These are phyloP conservation scores for Numenius phaeopus DNA, from an alignment of 2,797 vertebrate species.

Conservation along the genomic window DNA sequence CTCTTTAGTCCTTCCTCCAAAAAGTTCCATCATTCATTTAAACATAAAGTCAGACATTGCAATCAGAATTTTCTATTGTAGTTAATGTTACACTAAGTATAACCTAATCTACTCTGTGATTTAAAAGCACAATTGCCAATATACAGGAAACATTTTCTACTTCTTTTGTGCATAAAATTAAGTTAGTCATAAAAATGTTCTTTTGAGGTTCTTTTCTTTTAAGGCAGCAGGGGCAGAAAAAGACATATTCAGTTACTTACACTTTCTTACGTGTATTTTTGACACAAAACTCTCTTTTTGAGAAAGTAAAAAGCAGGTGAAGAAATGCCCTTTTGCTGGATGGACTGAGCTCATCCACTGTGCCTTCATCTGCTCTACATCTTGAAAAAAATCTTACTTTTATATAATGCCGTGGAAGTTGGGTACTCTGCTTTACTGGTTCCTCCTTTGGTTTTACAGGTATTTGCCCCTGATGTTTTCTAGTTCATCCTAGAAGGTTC, in stretches of 20 bases:
- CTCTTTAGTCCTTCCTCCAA: neutral
- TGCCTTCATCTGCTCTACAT: neutral
- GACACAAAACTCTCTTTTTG: neutral
- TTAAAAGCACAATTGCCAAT: neutral
- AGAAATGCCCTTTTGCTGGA: neutral
- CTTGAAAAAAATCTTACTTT: neutral
- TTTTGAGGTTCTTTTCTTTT: neutral
- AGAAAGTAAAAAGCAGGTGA: neutral
- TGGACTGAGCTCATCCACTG: neutral
- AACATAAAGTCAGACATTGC: neutral
- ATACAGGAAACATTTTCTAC: neutral
- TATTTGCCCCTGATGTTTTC: neutral
- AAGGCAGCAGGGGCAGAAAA: neutral
- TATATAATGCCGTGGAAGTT: neutral
- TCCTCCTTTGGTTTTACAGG: neutral
- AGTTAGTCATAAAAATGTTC: neutral
- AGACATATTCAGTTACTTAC: neutral
- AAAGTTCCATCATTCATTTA: neutral
- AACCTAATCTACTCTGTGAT: neutral
- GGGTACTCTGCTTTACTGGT: neutral
- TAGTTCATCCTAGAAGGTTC: neutral
- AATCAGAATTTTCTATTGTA: neutral
- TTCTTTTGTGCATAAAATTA: neutral
- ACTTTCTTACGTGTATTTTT: neutral
- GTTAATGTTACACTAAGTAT: neutral